Base-by-base conservation (phyloP, 2,113 vertebrate genomes). In the Numida meleagris region DNA sequence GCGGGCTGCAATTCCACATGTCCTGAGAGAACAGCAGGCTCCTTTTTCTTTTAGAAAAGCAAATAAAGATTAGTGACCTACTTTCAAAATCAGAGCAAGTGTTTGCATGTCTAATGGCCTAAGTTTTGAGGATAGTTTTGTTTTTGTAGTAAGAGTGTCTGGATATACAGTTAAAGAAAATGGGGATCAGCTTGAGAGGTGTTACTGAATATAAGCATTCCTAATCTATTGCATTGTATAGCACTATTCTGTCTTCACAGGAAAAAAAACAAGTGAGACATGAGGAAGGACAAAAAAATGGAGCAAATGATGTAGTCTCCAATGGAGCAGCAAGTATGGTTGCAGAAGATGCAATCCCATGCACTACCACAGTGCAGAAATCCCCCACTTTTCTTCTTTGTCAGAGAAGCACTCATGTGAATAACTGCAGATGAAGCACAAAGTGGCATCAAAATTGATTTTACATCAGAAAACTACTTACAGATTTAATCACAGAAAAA, bases 401-500 rank as follows among this genome's bases (percentile, higher is more conserved):
- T 38, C 43, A 38, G 92, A 91, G 58, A 0, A 79, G 12, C 42
- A 21, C 14, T 75, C 66, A 25, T 53, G 50, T 11, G 13, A 79
- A 24, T 76, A 95, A 85, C 71, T 36, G 70, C 48, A 79, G 40
- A 72, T 70, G 51, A 89, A 78, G 74, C 3, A 33, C 31, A n/a
- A 42, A 10, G 14, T 42, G 46, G 46, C 29, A 46, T 42, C 29
- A 82, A 77, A 90, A 92, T 31, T 75, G 57, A 34, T 83, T 90
- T 95, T 93, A 48, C 20, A 48, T 62, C n/a, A 20, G 59, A 94
- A 92, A 93, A 81, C 34, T 61, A 88, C 61, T 61, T 81, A 86
- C 59, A 83, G 83, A 74, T 74, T 81, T 84, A 82, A 94, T 84
- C 61, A 86, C n/a, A 78, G 66, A 67, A 65, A 18, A 77, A 36